Base-by-base conservation (phyloP, 2,113 vertebrate genomes). In the Copsychus sechellarum region DNA sequence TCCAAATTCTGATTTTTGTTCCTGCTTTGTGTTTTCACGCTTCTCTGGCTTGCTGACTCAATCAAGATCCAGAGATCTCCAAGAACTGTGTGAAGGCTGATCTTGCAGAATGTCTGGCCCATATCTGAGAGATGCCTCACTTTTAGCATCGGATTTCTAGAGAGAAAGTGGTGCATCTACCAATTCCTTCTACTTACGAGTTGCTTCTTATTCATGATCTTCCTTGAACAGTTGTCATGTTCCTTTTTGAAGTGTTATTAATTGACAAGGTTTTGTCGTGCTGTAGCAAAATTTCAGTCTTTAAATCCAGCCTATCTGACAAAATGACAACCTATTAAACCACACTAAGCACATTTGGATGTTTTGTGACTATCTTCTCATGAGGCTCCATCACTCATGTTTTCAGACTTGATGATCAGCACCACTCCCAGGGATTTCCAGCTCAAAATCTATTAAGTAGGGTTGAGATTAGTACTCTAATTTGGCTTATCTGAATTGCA, bases 401-500 rank as follows among this genome's bases (percentile, higher is more conserved):
- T 72, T 92, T 90, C 71, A 73, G 84, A 65, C 54, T 51, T 3
- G 45, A 89, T 25, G 66, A 95, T 85, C 84, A 85, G 78, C 58
- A 28, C 33, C 60, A 66, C 62, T 90, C 43, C 67, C 48, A 73
- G 71, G 82, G 90, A 95, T 83, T 95, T 96, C 72, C 90, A 93
- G 51, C 82, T 96, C 85, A 66, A 88, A 94, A 88, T 62, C 88
- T 73, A 64, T 78, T 95, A 86, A 60, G 25, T 2, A 71, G 76
- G 26, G 50, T 81, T 78, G 92, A 85, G 87, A 91, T 93, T 67
- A 86, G 79, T 70, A n/a, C 79, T 80, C 67, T 82, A 93, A 90
- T 90, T 93, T 13, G 19, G 26, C 3, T 47, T 53, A 88, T 92
- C 90, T 90, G 74, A 90, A 93, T 88, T 91, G 90, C 85, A 96